A percentile compares a stretch with the other conserved stretches of the same genome.
Conservation (phyloP, 2,113 vertebrate genomes). For the Brachirus orientalis region DNA sequence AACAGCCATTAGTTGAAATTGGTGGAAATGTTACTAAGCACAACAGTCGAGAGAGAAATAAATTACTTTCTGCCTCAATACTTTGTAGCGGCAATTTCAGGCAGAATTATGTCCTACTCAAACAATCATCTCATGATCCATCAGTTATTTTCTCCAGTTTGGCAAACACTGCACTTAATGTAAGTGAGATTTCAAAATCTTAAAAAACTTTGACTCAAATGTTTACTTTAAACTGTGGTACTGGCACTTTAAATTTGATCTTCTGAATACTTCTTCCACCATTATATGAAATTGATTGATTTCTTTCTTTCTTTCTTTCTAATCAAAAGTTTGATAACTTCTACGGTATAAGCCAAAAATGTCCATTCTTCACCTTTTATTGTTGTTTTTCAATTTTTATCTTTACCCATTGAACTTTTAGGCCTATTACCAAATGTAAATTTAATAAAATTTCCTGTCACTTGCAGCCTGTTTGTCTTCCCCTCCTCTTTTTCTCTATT, state of each 20-base stretch:
- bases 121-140: background rate
- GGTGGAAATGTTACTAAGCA: background rate
- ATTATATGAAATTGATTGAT: background rate
- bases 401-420: background rate
- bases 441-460: too few species aligned
- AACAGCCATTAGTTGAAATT: background rate
- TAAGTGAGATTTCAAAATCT: too few species aligned
- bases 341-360: too few species aligned
- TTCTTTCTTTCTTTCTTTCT: background rate
- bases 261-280: background rate
- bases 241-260: too few species aligned
- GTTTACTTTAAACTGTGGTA: too few species aligned
- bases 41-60: background rate
- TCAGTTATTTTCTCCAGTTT: background rate
- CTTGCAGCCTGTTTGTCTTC: background rate
- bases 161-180: background rate
- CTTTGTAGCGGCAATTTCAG: background rate
- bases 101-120: background rate
- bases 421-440: too few species aligned
- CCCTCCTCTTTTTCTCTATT: background rate
- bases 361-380: background rate
- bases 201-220: too few species aligned
- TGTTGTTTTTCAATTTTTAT: background rate
- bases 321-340: too few species aligned
- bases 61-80: background rate